These are phyloP conservation scores for Peromyscus attwateri DNA, from an alignment of 2,797 vertebrate genomes.

Conservation along the genomic window DNA sequence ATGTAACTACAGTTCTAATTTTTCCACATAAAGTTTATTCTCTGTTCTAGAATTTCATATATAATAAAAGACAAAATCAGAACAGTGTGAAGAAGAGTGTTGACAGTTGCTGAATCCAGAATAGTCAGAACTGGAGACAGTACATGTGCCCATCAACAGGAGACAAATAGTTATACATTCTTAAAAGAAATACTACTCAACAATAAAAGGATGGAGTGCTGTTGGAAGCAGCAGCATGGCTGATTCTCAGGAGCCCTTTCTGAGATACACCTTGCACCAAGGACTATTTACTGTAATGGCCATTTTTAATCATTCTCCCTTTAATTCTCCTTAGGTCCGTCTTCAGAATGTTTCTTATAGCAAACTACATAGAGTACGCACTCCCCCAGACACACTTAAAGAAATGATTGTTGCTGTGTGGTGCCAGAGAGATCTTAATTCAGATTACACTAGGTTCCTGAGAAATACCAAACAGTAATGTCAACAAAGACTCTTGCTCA, in stretches of 20 bases:
- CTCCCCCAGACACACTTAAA: background rate
- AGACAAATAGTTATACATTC: background rate
- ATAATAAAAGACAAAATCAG: background rate
- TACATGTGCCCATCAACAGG: background rate
- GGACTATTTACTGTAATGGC: background rate
- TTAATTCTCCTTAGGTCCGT: background rate
- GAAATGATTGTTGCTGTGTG: background rate
- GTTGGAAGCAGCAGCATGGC: fast-evolving
- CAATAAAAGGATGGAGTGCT: background rate
- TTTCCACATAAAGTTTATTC: background rate
- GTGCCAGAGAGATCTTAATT: background rate
- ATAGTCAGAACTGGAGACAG: background rate
- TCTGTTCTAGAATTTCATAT: background rate
- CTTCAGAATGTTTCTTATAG: background rate
- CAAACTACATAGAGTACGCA: background rate
- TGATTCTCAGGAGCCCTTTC: background rate
- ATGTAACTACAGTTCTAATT: background rate
- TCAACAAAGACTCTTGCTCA: background rate
- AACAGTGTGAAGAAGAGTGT: background rate
- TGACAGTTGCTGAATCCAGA: background rate
- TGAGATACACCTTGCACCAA: background rate
- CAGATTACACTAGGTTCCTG: background rate
- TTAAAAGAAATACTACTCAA: background rate
- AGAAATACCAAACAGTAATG: background rate
- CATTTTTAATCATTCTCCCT: background rate